A percentile compares a stretch with the other conserved stretches of the same genome.
phyloP scores from a whole-genome alignment of 1,140 invertebrate genomes.

The Drosophila murphyi region DNA sequence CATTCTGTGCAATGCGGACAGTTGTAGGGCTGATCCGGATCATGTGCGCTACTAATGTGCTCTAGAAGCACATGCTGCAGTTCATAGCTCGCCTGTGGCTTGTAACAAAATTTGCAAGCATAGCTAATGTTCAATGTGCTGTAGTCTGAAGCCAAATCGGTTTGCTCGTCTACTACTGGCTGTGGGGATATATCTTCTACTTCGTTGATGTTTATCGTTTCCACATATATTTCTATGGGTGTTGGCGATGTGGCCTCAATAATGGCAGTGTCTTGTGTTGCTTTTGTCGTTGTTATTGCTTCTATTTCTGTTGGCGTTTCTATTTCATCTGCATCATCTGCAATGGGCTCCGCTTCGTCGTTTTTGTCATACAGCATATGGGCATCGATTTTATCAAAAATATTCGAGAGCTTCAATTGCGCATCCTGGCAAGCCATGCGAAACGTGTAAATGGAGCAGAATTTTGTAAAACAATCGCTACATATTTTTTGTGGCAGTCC shows the following conservation, averaged over 20 bases:
- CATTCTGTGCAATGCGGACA: slow-evolving; percentile 67
- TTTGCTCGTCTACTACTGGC: slow-evolving; percentile 6
- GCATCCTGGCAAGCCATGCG: slow-evolving; percentile 74
- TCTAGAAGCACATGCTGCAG: slow-evolving; percentile 68
- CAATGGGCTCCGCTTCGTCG: slow-evolving; percentile 21
- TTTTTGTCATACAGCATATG: slow-evolving; percentile 55
- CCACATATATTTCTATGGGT: slow-evolving; percentile 59
- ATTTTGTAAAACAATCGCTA: slow-evolving; percentile 78
- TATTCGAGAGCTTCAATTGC: slow-evolving; percentile 71
- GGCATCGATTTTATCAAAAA: slow-evolving; percentile 81
- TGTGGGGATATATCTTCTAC: slow-evolving; percentile 5
- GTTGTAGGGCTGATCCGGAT: slow-evolving; percentile 73
- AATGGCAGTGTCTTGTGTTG: slow-evolving; percentile 67
- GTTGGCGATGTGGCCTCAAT: slow-evolving; percentile 25
- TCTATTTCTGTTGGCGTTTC: slow-evolving; percentile 6
- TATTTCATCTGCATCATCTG: slow-evolving; percentile 5
- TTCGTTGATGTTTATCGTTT: slow-evolving; percentile 54
- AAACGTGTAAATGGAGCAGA: slow-evolving; percentile 75
- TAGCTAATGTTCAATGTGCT: slow-evolving; percentile 56
- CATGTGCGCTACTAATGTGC: slow-evolving; percentile 66
- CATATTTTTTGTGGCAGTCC: slow-evolving; percentile 80
- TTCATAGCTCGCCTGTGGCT: slow-evolving; percentile 62
- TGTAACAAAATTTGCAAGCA: slow-evolving; percentile 76
- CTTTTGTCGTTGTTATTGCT: slow-evolving; percentile 44
- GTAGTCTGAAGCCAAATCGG: slow-evolving; percentile 24